A percentile compares a stretch with the other conserved stretches of the same genome.
phyloP scores from a whole-genome alignment of 2,797 vertebrate genomes.

The Syngnathus rostellatus region DNA sequence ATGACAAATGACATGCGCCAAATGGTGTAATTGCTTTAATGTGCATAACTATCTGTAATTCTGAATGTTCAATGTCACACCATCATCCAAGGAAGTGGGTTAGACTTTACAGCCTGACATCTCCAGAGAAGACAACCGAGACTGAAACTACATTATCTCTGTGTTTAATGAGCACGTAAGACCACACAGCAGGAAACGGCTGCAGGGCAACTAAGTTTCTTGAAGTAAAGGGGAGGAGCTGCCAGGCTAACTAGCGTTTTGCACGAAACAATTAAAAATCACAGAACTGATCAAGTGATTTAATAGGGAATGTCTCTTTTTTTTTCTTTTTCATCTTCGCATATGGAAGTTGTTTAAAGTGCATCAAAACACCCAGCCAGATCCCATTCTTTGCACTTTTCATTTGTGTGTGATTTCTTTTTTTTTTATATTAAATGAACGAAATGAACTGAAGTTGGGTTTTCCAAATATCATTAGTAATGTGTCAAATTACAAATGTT shows the following conservation, averaged over 20 bases:
- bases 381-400: too few relatives aligned
- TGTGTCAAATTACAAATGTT: background rate
- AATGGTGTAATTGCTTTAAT: background rate
- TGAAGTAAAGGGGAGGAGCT: background rate
- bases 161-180: slow-evolving; percentile 12
- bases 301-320: background rate
- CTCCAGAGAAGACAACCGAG: slow-evolving; percentile 6
- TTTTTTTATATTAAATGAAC: background rate
- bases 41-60: background rate
- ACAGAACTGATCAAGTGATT: background rate
- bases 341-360: background rate
- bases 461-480: background rate
- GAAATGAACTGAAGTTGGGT: background rate
- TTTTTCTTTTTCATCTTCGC: background rate
- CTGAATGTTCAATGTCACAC: slow-evolving; percentile 1
- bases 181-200: slow-evolving; percentile 8
- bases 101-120: slow-evolving; percentile 6
- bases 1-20: background rate
- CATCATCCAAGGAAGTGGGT: background rate
- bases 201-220: slow-evolving; percentile 8
- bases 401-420: background rate
- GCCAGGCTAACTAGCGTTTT: background rate
- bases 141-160: slow-evolving; percentile 1
- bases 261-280: background rate
- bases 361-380: background rate